Conservation (phyloP, 2,888 invertebrate species). For the Eristalis tenax region DNA sequence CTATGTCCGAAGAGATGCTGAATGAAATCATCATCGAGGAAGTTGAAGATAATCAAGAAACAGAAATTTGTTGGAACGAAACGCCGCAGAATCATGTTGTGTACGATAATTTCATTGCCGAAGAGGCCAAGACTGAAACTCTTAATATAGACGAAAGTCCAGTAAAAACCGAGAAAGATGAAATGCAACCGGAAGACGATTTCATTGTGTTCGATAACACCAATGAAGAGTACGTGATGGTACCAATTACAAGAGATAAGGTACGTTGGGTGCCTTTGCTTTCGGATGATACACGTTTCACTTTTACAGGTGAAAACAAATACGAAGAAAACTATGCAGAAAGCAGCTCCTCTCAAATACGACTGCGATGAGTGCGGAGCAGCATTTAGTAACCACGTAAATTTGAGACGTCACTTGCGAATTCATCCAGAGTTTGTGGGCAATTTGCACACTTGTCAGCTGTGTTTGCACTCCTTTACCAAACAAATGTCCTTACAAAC, state of each 20-base stretch:
- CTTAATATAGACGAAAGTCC: neutral
- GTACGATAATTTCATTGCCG: neutral
- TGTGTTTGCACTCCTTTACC: conserved; percentile 43
- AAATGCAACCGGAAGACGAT: conserved; percentile 11
- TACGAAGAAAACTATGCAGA: conserved; percentile 15
- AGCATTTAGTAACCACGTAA: conserved; percentile 75
- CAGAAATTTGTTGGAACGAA: neutral
- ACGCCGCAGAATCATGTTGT: neutral
- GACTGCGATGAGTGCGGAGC: conserved; percentile 78
- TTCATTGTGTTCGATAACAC: conserved; percentile 2
- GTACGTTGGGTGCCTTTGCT: neutral
- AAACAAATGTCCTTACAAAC: conserved; percentile 80
- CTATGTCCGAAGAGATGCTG: conserved; percentile 34
- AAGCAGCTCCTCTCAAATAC: conserved; percentile 52
- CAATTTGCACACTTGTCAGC: conserved; percentile 16
- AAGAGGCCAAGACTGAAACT: neutral
- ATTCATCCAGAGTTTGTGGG: conserved; percentile 61
- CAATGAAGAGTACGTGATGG: neutral
- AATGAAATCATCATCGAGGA: conserved; percentile 58
- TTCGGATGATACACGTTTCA: neutral
- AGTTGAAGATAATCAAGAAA: neutral
- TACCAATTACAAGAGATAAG: conserved; percentile 4
- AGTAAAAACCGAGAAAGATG: neutral
- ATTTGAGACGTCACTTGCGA: conserved; percentile 76
- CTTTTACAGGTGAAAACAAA: conserved; percentile 1